Evolutionary conservation across 1,140 invertebrate species (phyloP).

Genomic region (Tetranychus cinnabarinus): DNA sequence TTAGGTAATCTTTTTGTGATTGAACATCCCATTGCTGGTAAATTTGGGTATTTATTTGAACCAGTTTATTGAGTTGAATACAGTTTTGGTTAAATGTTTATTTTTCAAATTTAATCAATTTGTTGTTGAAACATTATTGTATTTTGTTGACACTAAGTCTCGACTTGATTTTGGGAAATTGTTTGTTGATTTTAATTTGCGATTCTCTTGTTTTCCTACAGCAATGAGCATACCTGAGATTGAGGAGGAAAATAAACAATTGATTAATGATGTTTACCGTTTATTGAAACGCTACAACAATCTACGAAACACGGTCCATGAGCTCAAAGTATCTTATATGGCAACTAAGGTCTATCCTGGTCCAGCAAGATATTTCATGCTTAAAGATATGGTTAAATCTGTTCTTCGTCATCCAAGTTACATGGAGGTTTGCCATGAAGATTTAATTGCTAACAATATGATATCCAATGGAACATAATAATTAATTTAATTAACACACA

Average conservation of each 20-base stretch:
- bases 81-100: too few species aligned
- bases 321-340: constrained; percentile 61
- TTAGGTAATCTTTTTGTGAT: not conserved
- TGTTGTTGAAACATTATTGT: too few species aligned
- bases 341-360: constrained; percentile 73
- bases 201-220: constrained; percentile 25
- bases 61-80: too few species aligned
- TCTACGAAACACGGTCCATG: constrained; percentile 57
- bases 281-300: constrained; percentile 72
- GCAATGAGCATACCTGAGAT: constrained; percentile 79
- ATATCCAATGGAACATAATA: not conserved
- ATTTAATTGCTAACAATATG: constrained; percentile 3
- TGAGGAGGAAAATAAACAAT: constrained; percentile 71
- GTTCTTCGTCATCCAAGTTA: constrained; percentile 78
- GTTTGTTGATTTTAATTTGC: not conserved
- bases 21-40: too few species aligned
- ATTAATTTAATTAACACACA: too few species aligned
- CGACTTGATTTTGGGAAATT: too few species aligned
- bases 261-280: constrained; percentile 75
- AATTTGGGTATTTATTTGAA: too few species aligned
- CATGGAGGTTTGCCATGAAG: constrained; percentile 79
- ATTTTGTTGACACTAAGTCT: too few species aligned
- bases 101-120: too few species aligned
- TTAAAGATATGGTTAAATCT: constrained; percentile 86
- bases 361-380: constrained; percentile 69